Evolutionary conservation across 2,113 vertebrate species (phyloP).

Genomic region (Colossoma macropomum): DNA sequence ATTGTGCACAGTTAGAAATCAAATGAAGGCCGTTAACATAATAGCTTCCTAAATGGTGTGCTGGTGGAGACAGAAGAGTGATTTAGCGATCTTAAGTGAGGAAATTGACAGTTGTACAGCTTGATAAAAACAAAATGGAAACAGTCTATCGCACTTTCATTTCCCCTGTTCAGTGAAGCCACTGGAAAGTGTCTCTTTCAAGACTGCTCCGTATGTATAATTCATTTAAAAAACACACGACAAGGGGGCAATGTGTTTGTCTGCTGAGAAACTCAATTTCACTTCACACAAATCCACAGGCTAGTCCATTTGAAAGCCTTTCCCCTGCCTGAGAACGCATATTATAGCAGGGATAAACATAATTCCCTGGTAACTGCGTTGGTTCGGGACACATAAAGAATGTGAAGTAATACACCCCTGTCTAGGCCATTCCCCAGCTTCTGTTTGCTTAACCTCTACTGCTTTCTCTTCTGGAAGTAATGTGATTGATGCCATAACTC

Average conservation of each 20-base stretch:
- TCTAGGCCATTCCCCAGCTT: conserved; percentile 62
- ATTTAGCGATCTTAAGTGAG: conserved; percentile 30
- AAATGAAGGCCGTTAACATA: not conserved
- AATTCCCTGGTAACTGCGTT: conserved; percentile 70
- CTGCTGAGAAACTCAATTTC: conserved; percentile 54
- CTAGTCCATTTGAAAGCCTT: conserved; percentile 69
- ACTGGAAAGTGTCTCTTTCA: conserved; percentile 40
- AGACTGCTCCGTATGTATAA: conserved; percentile 48
- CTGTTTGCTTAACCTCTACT: conserved; percentile 76
- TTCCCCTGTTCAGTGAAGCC: conserved; percentile 21
- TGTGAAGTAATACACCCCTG: conserved; percentile 67
- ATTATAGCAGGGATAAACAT: conserved; percentile 77
- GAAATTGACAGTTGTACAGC: conserved; percentile 16
- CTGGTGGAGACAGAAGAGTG: not conserved
- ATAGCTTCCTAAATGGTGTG: not conserved
- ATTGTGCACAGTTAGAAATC: not conserved
- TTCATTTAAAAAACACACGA: conserved; percentile 50
- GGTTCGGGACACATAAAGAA: conserved; percentile 62
- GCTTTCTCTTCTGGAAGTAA: conserved; percentile 74
- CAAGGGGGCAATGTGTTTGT: conserved; percentile 56
- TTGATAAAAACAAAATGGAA: conserved; percentile 22
- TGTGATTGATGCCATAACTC: conserved; percentile 76
- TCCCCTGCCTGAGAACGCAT: conserved; percentile 65
- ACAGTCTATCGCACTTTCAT: conserved; percentile 37
- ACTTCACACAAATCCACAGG: conserved; percentile 64